A percentile compares a stretch with the other conserved stretches of the same genome.
These are phyloP conservation scores for Eristalis pertinax DNA, from an alignment of 2,888 invertebrate species.

Conservation along the genomic window DNA sequence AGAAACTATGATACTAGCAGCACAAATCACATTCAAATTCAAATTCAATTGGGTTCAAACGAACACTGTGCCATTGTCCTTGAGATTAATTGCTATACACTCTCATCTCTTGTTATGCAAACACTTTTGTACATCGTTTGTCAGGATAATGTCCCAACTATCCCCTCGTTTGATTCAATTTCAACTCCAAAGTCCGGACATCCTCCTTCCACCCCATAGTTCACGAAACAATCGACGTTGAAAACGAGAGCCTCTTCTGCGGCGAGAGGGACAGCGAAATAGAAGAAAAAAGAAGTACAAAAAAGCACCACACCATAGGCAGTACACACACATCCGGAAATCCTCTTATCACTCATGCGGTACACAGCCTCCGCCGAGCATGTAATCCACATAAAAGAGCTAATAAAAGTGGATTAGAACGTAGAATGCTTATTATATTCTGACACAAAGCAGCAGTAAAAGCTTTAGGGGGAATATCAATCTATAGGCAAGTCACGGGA, in stretches of 20 bases:
- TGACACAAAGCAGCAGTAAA: conserved; percentile 57
- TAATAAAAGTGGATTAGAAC: conserved; percentile 69
- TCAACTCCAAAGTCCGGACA: background rate
- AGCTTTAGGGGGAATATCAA: conserved; percentile 65
- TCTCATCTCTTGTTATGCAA: background rate
- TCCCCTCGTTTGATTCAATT: conserved; percentile 45
- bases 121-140: background rate
- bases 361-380: conserved; percentile 54
- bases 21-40: too few relatives aligned
- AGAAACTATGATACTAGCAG: too few relatives aligned
- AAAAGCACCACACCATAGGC: too few relatives aligned
- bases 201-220: background rate
- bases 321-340: conserved; percentile 5
- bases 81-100: conserved; percentile 40
- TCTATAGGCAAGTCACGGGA: conserved; percentile 63
- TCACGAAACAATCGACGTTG: background rate
- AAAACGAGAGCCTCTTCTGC: background rate
- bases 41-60: background rate
- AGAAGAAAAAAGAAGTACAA: background rate
- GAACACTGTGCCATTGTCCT: conserved; percentile 7
- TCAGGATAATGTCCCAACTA: conserved; percentile 22
- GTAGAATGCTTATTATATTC: conserved; percentile 67
- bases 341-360: conserved; percentile 62
- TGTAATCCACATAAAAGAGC: conserved; percentile 70
- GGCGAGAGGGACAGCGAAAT: background rate